phyloP scores from a whole-genome alignment of 2,888 invertebrate species.

The Notocelia uddmanniana region DNA sequence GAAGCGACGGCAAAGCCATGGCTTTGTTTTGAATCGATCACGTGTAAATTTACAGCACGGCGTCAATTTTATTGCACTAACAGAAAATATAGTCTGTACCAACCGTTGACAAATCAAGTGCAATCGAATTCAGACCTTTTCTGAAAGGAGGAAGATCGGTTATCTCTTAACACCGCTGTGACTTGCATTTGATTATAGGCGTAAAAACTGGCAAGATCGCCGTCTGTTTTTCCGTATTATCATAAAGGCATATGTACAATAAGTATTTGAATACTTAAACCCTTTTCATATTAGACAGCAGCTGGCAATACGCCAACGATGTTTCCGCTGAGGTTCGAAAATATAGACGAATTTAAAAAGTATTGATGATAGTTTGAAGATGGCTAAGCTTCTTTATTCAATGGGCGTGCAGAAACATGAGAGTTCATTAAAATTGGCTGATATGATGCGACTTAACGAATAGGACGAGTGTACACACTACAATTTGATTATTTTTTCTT shows the following conservation, averaged over 20 bases:
- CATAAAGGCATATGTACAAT: slow-evolving; percentile 5
- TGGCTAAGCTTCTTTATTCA: slow-evolving; percentile 1
- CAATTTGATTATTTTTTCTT: no score
- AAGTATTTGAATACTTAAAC: background rate
- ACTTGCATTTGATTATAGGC: slow-evolving; percentile 48
- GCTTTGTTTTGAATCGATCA: slow-evolving; percentile 10
- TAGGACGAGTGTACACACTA: no score
- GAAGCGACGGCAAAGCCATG: background rate
- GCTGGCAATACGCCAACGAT: slow-evolving; percentile 56
- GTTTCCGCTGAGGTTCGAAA: slow-evolving; percentile 54
- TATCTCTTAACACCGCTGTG: slow-evolving; percentile 5
- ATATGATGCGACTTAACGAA: background rate
- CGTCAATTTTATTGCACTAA: slow-evolving; percentile 24
- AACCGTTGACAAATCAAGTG: slow-evolving; percentile 14
- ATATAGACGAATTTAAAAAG: slow-evolving; percentile 50
- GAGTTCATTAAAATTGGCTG: background rate
- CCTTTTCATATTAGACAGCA: background rate
- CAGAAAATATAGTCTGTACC: background rate
- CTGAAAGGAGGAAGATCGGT: slow-evolving; percentile 7
- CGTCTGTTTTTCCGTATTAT: slow-evolving; percentile 5
- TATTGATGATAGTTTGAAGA: slow-evolving; percentile 43
- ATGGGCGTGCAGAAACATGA: background rate
- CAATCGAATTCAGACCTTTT: slow-evolving; percentile 1
- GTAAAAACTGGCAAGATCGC: slow-evolving; percentile 54
- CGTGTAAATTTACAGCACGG: slow-evolving; percentile 12